Conservation (phyloP, 2,797 vertebrate genomes). For the Chelon auratus region DNA sequence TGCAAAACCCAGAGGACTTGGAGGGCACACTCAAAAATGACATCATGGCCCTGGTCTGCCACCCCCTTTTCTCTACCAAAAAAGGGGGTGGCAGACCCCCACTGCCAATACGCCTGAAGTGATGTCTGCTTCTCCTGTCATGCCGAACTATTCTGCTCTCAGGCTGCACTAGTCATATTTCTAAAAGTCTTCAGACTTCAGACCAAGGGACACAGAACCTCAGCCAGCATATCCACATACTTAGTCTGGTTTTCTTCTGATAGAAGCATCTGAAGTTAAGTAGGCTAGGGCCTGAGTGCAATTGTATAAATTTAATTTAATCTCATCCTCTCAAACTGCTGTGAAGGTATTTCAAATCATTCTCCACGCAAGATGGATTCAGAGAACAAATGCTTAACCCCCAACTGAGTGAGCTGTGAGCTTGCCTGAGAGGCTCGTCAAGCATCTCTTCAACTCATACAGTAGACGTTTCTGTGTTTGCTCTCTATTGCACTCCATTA, state of each 20-base stretch:
- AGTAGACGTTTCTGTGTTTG: slow-evolving; percentile 10
- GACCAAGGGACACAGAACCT: slow-evolving; percentile 11
- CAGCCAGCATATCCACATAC: slow-evolving; percentile 10
- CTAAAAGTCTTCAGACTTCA: slow-evolving; percentile 30
- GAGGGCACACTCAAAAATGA: slow-evolving; percentile 21
- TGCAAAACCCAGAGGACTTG: slow-evolving; percentile 30
- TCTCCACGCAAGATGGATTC: slow-evolving; percentile 28
- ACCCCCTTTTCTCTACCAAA: too few species aligned
- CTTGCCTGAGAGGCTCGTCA: slow-evolving; percentile 21
- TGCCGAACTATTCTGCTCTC: slow-evolving; percentile 43
- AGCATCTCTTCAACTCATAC: slow-evolving; percentile 22
- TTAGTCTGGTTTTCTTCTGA: slow-evolving; percentile 21
- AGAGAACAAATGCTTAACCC: slow-evolving; percentile 45
- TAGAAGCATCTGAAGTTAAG: slow-evolving; percentile 27
- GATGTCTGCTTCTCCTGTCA: slow-evolving; percentile 49
- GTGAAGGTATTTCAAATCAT: slow-evolving; percentile 28
- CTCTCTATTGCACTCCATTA: neutral
- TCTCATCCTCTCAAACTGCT: slow-evolving; percentile 30
- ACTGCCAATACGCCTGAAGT: slow-evolving; percentile 39
- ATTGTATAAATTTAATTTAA: slow-evolving; percentile 36
- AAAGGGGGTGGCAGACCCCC: slow-evolving; percentile 1
- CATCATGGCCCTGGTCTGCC: neutral
- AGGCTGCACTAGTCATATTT: slow-evolving; percentile 52
- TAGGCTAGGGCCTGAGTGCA: neutral
- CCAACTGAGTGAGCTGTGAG: slow-evolving; percentile 16